These are phyloP conservation scores for Euura lappo DNA, from an alignment of 1,140 invertebrate species.

Conservation along the genomic window DNA sequence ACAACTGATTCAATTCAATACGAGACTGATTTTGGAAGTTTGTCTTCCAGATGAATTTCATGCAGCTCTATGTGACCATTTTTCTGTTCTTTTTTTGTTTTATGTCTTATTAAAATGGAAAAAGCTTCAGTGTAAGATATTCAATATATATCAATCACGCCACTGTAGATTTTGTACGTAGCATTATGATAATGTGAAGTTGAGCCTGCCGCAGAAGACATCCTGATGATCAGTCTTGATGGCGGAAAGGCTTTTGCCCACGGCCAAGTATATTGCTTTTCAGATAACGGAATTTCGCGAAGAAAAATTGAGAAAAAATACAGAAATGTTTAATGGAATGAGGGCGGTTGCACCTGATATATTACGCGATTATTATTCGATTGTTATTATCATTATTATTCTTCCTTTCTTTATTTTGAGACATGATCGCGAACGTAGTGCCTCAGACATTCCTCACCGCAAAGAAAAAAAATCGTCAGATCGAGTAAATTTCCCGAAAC, in stretches of 20 bases:
- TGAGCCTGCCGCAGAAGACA: conserved; percentile 3
- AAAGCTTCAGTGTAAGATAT: neutral
- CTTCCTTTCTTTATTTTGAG: neutral
- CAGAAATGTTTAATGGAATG: neutral
- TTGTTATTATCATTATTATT: conserved; percentile 2
- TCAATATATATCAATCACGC: conserved; percentile 2
- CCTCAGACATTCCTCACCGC: too few species aligned
- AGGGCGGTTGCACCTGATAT: neutral
- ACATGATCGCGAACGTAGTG: too few species aligned
- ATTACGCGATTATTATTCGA: neutral
- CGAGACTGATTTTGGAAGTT: neutral
- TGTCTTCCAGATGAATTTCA: neutral
- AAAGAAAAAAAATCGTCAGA: too few species aligned
- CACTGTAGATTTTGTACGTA: conserved; percentile 2
- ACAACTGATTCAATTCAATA: too few species aligned
- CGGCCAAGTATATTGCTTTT: neutral
- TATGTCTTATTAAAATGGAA: neutral
- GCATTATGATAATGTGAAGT: conserved; percentile 7
- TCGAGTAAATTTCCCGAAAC: too few species aligned
- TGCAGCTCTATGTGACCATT: neutral
- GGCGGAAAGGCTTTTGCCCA: neutral
- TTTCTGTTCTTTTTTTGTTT: neutral
- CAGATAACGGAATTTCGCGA: neutral
- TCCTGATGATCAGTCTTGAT: conserved; percentile 3
- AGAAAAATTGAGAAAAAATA: conserved; percentile 6